phyloP scores from a whole-genome alignment of 2,113 vertebrate species.

The Sander vitreus region DNA sequence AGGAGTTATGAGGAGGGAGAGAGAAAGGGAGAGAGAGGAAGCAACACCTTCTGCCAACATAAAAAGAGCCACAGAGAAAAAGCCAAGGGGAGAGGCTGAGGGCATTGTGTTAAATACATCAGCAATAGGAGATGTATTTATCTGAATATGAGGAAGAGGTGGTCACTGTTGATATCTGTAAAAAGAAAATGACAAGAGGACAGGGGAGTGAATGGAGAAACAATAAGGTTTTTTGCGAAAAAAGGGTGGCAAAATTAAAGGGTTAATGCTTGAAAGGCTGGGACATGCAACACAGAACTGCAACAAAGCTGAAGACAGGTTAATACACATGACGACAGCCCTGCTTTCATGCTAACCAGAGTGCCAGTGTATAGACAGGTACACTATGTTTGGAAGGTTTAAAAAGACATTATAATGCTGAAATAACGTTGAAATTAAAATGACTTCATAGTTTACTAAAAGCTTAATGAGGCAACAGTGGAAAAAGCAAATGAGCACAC shows the following conservation, averaged over 20 bases:
- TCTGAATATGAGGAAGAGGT: constrained; percentile 66
- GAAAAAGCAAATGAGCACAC: constrained; percentile 40
- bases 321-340: constrained; percentile 50
- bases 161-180: constrained; percentile 75
- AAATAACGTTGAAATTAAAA: constrained; percentile 27
- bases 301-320: constrained; percentile 42
- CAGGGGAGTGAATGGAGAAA: constrained; percentile 36
- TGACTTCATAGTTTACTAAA: constrained; percentile 9
- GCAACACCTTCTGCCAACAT: constrained; percentile 77
- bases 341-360: constrained; percentile 37
- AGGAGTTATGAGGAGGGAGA: constrained; percentile 78
- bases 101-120: constrained; percentile 81
- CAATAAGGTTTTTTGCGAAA: constrained; percentile 18
- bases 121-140: constrained; percentile 80
- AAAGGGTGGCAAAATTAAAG: constrained; percentile 42
- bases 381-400: background rate
- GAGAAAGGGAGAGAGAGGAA: constrained; percentile 68
- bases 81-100: constrained; percentile 53
- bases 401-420: constrained; percentile 5
- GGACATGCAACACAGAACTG: constrained; percentile 66
- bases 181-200: constrained; percentile 56
- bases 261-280: constrained; percentile 51
- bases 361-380: constrained; percentile 1
- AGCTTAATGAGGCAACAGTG: constrained; percentile 29
- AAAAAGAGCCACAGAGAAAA: constrained; percentile 67